Evolutionary conservation across 2,113 vertebrate genomes (phyloP).

Genomic region (Equus przewalskii): DNA sequence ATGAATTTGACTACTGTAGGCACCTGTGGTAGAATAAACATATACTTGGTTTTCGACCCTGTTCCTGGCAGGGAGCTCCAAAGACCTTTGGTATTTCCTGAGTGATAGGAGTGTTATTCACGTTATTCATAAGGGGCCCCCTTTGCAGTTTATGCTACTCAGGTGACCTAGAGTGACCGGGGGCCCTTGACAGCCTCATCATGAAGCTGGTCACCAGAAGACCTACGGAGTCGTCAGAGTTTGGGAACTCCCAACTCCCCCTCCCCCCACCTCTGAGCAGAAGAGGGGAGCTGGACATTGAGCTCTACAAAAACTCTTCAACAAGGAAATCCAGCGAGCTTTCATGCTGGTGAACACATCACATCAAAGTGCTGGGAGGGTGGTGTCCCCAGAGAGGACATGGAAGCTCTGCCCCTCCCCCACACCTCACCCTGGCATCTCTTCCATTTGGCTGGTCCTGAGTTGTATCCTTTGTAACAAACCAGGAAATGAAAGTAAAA

Average conservation of each 20-base stretch:
- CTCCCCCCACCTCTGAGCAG: not conserved
- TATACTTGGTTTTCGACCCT: not conserved
- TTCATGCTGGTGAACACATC: not conserved
- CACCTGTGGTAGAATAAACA: not conserved
- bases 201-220: not conserved
- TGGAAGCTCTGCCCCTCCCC: too few relatives aligned
- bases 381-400: rapidly evolving
- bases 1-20: not conserved
- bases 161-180: not conserved
- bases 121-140: not conserved
- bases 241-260: not conserved
- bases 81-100: slow-evolving; percentile 13
- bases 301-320: not conserved
- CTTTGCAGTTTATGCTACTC: not conserved
- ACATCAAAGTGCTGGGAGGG: not conserved
- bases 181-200: not conserved
- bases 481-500: not conserved
- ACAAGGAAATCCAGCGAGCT: not conserved
- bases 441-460: not conserved
- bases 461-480: not conserved
- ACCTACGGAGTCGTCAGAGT: not conserved
- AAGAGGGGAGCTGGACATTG: not conserved
- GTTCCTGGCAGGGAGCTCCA: not conserved
- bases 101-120: not conserved
- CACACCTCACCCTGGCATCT: too few relatives aligned